Percentiles rank a stretch among this genome's conserved stretches.
Evolutionary conservation across 2,888 invertebrate species (phyloP).

Genomic region (Tenthredo livida): DNA sequence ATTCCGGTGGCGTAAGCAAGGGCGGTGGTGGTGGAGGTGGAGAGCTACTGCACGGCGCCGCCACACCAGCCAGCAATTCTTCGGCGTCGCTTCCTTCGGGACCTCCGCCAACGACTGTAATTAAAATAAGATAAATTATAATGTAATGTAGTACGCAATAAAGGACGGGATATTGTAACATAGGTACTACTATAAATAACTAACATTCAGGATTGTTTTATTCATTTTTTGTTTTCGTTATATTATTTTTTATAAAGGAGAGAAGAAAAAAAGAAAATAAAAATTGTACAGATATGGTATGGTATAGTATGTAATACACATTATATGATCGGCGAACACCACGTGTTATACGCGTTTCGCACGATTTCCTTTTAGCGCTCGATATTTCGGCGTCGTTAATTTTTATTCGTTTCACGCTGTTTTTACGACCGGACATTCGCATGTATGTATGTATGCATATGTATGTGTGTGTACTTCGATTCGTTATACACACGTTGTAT

Average conservation of each 20-base stretch:
- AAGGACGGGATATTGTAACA: not conserved
- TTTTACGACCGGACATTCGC: slow-evolving; percentile 40
- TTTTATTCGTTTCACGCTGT: slow-evolving; percentile 41
- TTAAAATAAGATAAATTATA: slow-evolving; percentile 29
- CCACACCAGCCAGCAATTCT: slow-evolving; percentile 71
- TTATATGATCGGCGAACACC: not conserved
- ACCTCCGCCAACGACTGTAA: slow-evolving; percentile 73
- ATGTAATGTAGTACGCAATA: not conserved
- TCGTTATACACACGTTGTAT: not conserved
- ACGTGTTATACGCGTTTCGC: not conserved
- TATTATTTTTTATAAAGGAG: not conserved
- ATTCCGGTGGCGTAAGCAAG: slow-evolving; percentile 66
- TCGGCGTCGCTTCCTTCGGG: slow-evolving; percentile 75
- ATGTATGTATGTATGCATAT: not conserved
- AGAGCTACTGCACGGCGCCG: slow-evolving; percentile 71
- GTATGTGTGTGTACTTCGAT: slow-evolving; percentile 7
- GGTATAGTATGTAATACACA: not conserved
- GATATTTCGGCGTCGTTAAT: slow-evolving; percentile 24
- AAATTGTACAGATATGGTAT: not conserved
- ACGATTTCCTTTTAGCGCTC: slow-evolving; percentile 22
- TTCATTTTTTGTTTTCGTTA: not conserved
- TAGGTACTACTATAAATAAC: not conserved
- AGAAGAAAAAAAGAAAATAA: not conserved
- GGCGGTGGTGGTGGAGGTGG: slow-evolving; percentile 67
- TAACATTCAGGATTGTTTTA: not conserved